These are phyloP conservation scores for Chaetodon trifasciatus DNA, from an alignment of 2,797 vertebrate species.

Conservation along the genomic window DNA sequence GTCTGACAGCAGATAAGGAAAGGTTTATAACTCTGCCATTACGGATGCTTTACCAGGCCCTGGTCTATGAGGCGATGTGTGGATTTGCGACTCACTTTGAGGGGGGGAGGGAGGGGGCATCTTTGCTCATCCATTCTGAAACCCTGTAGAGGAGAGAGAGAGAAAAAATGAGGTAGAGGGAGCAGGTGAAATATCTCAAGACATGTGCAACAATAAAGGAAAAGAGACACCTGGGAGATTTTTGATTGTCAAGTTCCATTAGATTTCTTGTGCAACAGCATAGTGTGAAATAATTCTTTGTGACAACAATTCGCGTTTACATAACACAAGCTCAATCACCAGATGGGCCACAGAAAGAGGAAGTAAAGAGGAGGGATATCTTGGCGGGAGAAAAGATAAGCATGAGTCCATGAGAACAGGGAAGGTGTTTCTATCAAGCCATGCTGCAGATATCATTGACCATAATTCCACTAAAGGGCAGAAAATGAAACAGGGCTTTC, in stretches of 20 bases:
- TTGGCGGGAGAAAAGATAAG: conserved; percentile 38
- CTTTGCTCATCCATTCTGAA: conserved; percentile 95
- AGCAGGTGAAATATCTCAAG: conserved; percentile 34
- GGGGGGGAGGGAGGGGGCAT: conserved; percentile 81
- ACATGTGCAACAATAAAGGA: conserved; percentile 17
- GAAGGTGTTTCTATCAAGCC: conserved; percentile 18
- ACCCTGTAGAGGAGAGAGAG: conserved; percentile 79
- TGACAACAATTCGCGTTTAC: conserved; percentile 47
- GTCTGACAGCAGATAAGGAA: conserved; percentile 77
- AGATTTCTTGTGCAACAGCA: conserved; percentile 16
- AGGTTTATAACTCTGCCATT: conserved; percentile 63
- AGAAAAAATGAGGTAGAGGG: conserved; percentile 15
- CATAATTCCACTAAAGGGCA: conserved; percentile 3
- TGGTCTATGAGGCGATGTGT: conserved; percentile 47
- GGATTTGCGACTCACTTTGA: conserved; percentile 80
- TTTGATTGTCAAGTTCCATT: conserved; percentile 7
- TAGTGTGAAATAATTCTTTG: conserved; percentile 19
- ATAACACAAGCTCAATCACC: conserved; percentile 39
- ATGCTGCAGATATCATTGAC: conserved; percentile 3
- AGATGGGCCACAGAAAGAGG: conserved; percentile 56
- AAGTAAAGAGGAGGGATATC: conserved; percentile 49
- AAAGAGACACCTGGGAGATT: conserved; percentile 17
- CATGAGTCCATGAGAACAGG: conserved; percentile 17
- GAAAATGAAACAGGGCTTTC: conserved; percentile 28
- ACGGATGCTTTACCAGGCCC: conserved; percentile 59